A percentile compares a stretch with the other conserved stretches of the same genome.
These are phyloP conservation scores for Tiaroga cobitis DNA, from an alignment of 2,797 vertebrate species.

Conservation along the genomic window DNA sequence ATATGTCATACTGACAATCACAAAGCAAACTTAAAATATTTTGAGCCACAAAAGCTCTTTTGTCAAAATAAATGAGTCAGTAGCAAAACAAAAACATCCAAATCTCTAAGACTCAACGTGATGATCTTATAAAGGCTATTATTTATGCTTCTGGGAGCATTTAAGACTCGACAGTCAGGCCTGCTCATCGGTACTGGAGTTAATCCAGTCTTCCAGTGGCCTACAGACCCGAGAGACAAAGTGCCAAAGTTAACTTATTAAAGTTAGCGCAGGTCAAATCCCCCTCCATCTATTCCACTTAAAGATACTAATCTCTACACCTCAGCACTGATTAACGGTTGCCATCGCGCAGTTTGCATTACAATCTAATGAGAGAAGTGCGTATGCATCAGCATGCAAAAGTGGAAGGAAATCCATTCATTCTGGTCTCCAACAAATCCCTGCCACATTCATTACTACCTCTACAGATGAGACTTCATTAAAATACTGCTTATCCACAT, in stretches of 20 bases:
- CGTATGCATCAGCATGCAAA: slow-evolving; percentile 62
- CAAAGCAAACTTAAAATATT: not conserved
- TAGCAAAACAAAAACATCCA: not conserved
- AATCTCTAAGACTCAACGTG: not conserved
- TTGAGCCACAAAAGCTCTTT: not conserved
- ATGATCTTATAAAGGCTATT: not conserved
- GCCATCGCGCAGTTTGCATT: slow-evolving; percentile 61
- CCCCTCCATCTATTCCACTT: slow-evolving; percentile 58
- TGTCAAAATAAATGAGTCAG: not conserved
- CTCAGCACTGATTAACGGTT: slow-evolving; percentile 65
- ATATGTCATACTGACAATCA: not conserved
- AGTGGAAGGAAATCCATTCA: slow-evolving; percentile 58
- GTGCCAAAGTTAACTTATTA: slow-evolving; percentile 64
- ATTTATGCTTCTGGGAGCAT: not conserved
- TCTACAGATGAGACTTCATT: slow-evolving; percentile 65
- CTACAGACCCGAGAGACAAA: slow-evolving; percentile 52
- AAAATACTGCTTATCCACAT: slow-evolving; percentile 63
- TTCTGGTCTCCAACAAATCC: slow-evolving; percentile 56
- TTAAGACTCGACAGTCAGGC: slow-evolving; percentile 16
- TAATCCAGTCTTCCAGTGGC: slow-evolving; percentile 39
- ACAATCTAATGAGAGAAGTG: slow-evolving; percentile 61
- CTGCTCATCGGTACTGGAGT: slow-evolving; percentile 2
- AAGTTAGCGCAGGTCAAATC: slow-evolving; percentile 65
- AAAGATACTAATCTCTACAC: slow-evolving; percentile 66
- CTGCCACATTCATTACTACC: slow-evolving; percentile 63